Evolutionary conservation across 2,113 vertebrate species (phyloP).

Genomic region (Xenopus borealis): DNA sequence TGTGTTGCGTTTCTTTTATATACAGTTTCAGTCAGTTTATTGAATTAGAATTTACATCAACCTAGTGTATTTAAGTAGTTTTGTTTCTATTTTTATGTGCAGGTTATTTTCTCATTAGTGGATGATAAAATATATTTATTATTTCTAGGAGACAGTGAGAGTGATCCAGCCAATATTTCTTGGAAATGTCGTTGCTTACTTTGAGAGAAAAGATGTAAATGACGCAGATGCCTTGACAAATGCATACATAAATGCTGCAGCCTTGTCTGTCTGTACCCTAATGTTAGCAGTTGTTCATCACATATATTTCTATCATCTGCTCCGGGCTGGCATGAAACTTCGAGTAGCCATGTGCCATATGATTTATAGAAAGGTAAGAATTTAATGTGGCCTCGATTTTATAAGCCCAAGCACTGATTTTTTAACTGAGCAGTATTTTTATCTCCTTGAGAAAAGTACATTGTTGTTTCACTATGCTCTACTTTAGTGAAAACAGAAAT

Average conservation of each 20-base stretch:
- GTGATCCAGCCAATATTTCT: conserved; percentile 81
- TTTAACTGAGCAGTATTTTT: too few species aligned
- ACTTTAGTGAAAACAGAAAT: too few species aligned
- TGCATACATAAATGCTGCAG: conserved; percentile 66
- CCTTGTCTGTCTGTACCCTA: conserved; percentile 68
- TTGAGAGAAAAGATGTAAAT: conserved; percentile 66
- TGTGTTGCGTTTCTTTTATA: too few species aligned
- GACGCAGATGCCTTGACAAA: conserved; percentile 49
- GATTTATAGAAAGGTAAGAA: conserved; percentile 88
- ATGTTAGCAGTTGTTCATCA: conserved; percentile 75
- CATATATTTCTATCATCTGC: conserved; percentile 84
- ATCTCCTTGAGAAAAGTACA: too few species aligned
- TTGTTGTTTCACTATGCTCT: not conserved
- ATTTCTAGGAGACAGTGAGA: conserved; percentile 75
- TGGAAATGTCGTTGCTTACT: conserved; percentile 78
- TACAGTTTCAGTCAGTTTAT: too few species aligned
- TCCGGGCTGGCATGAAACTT: conserved; percentile 82
- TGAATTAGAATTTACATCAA: too few species aligned
- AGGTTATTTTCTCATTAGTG: too few species aligned
- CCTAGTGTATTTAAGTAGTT: too few species aligned
- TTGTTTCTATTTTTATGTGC: too few species aligned
- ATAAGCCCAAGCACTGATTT: too few species aligned
- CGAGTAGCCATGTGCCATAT: conserved; percentile 90
- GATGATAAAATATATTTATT: not conserved
- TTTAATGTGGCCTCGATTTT: not conserved